phyloP scores from a whole-genome alignment of 2,113 vertebrate species.

The Anguilla rostrata region DNA sequence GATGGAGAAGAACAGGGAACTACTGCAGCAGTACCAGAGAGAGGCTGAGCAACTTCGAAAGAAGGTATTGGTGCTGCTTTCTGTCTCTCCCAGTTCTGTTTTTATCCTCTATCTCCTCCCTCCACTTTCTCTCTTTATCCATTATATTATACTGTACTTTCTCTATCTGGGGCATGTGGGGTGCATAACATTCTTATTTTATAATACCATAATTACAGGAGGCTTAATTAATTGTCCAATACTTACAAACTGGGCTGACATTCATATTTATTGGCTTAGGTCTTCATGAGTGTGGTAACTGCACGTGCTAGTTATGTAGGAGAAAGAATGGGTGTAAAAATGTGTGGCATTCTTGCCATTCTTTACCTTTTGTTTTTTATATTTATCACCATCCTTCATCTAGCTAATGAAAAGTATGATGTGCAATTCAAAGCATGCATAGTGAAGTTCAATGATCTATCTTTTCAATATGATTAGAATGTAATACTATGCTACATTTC shows the following conservation, averaged over 20 bases:
- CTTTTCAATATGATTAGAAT: neutral
- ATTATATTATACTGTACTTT: neutral
- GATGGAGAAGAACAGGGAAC: slow-evolving; percentile 75
- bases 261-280: too few relatives aligned
- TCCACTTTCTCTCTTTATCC: neutral
- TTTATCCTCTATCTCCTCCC: neutral
- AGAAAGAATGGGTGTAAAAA: neutral
- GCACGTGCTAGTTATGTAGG: neutral
- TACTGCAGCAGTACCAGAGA: slow-evolving; percentile 69
- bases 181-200: neutral
- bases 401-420: neutral
- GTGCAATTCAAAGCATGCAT: neutral
- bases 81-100: neutral
- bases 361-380: neutral
- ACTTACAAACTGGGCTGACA: too few relatives aligned
- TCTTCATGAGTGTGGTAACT: neutral
- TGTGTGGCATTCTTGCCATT: neutral
- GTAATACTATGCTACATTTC: neutral
- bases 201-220: neutral
- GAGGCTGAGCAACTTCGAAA: slow-evolving; percentile 69
- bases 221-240: neutral
- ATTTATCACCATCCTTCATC: neutral
- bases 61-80: slow-evolving; percentile 62
- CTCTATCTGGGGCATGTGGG: too few relatives aligned
- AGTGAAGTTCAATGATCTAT: neutral